Evolutionary conservation across 2,888 invertebrate species (phyloP).

Genomic region (Hypercompe scribonia): DNA sequence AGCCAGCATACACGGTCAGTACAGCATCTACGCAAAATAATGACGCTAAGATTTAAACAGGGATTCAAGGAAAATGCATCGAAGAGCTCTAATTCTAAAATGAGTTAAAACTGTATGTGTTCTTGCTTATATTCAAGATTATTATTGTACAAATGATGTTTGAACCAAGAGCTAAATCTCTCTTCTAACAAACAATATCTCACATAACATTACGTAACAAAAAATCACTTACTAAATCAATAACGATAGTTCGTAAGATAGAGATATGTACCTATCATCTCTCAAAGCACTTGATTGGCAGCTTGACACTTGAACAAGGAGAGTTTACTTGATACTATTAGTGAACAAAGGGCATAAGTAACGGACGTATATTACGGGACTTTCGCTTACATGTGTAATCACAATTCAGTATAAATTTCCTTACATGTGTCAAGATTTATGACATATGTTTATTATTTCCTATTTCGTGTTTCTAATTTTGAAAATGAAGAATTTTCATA

Average conservation of each 20-base stretch:
- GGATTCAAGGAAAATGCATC: not conserved
- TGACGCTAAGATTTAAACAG: not conserved
- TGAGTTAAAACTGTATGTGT: not conserved
- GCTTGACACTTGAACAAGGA: conserved; percentile 39
- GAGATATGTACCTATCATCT: conserved; percentile 12
- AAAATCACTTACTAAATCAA: conserved; percentile 10
- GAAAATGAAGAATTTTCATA: no score
- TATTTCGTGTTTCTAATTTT: not conserved
- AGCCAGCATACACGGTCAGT: no score
- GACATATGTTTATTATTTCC: not conserved
- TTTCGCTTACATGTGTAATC: conserved; percentile 3
- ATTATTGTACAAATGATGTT: not conserved
- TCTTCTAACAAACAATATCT: conserved; percentile 3
- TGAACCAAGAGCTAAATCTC: not conserved
- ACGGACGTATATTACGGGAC: conserved; percentile 6
- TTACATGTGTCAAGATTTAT: not conserved
- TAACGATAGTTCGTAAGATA: conserved; percentile 9
- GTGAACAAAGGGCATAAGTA: conserved; percentile 30
- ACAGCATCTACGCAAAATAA: not conserved
- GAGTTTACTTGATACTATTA: conserved; percentile 26
- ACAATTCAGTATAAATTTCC: conserved; percentile 8
- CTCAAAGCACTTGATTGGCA: conserved; percentile 28
- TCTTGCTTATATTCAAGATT: not conserved
- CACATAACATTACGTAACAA: conserved; percentile 1
- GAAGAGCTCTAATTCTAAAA: not conserved